Base-by-base conservation (phyloP, 1,140 invertebrate genomes). In the Ganaspis sp. region DNA sequence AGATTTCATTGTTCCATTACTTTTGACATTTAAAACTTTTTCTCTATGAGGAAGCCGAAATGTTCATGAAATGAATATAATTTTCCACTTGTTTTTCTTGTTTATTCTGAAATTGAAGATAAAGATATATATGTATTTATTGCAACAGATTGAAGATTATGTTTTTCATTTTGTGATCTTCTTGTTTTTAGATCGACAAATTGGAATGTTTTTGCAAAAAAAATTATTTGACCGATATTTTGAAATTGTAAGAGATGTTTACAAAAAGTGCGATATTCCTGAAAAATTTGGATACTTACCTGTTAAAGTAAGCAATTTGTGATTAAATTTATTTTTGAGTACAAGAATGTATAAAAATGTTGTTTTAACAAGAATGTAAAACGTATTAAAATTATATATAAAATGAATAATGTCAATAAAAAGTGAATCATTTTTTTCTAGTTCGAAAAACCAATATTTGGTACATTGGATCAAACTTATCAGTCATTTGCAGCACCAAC, bases 401-500 rank as follows among this genome's bases (percentile, higher is more conserved):
- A 17, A 17, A 49, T n/a, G n/a, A 23, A 0, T 0, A 11, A 23
- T 26, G 9, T 0, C n/a, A 9, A 21, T 23, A 71, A 17, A 72
- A 49, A 58, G 69, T 38, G 69, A 49, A 42, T 69, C 75, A 73
- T 64, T 76, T 78, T 77, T 85, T 87, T 87, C 0, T 87, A 94
- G 88, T 94, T 96, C 82, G 92, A 94, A 78, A 90, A 94, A 9
- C 95, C 96, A 0, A 90, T 97, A 12, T 97, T 94, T 88, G 96
- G 96, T 9, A 88, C 85, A 0, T 85, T 89, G 53, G 91, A 96
- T 40, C 92, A 93, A 1, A 94, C 93, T 58, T 95, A 94, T 84
- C 92, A 93, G 0, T 92, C 93, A 17, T 97, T 95, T 87, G 95
- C 97, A 93, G 94, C 94, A 0, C 96, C 96, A 0, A 95, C 95